Conservation (phyloP, 53 echinoderm and acorn worm genomes). For the Crossaster papposus region DNA sequence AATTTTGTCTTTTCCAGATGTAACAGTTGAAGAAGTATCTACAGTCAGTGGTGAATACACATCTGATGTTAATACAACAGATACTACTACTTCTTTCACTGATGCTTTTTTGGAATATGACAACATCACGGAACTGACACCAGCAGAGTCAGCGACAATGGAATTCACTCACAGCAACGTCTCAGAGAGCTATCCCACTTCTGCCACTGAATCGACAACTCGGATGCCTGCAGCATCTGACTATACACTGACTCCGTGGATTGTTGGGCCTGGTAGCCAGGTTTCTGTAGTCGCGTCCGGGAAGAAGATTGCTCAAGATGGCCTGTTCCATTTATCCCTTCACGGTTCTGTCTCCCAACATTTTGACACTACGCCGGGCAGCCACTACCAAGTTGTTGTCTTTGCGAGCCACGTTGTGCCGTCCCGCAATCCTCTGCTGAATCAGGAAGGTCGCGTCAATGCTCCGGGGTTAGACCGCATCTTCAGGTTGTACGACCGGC, state of each 20-base stretch:
- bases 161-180: not conserved
- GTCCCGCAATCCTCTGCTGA: conserved; percentile 40
- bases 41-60: too few species aligned
- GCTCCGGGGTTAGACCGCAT: conserved; percentile 60
- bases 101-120: too few species aligned
- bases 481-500: conserved; percentile 56
- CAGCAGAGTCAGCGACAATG: not conserved
- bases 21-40: too few species aligned
- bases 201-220: not conserved
- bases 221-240: not conserved
- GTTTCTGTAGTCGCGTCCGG: not conserved
- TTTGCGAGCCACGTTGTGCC: conserved; percentile 41
- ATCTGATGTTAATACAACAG: too few species aligned
- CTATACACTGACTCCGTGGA: not conserved
- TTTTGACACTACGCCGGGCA: conserved; percentile 40
- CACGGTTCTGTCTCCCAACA: conserved; percentile 48
- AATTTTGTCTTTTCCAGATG: too few species aligned
- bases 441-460: conserved; percentile 65
- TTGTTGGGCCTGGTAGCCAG: not conserved
- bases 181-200: conserved; percentile 6
- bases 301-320: conserved; percentile 28
- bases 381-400: conserved; percentile 45
- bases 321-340: conserved; percentile 29
- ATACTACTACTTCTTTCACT: too few species aligned
- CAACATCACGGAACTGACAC: too few species aligned